Conservation (phyloP, 1,140 invertebrate species). For the Papilio polytes region DNA sequence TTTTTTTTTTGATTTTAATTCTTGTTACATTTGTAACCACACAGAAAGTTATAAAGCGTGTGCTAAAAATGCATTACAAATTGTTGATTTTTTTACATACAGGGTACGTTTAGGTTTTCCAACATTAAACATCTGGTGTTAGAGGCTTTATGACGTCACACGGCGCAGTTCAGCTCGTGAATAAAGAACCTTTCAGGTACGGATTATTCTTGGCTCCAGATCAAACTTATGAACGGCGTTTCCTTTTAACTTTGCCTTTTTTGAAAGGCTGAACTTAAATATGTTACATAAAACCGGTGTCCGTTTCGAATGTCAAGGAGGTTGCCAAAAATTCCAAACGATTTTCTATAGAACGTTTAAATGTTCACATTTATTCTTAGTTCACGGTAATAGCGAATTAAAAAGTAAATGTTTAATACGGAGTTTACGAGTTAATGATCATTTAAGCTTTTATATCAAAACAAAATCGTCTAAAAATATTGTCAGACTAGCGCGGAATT, state of each 20-base stretch:
- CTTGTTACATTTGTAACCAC: too few relatives aligned
- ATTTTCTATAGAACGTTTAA: constrained; percentile 32
- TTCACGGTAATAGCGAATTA: not conserved
- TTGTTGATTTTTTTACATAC: not conserved
- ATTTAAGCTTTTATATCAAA: too few relatives aligned
- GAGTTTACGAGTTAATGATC: too few relatives aligned
- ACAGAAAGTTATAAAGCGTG: not conserved
- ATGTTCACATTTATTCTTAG: constrained; percentile 2
- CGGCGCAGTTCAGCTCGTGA: constrained; percentile 63
- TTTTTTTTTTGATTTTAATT: constrained; percentile 32
- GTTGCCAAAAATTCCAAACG: constrained; percentile 13
- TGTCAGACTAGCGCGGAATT: too few relatives aligned
- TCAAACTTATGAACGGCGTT: constrained; percentile 71
- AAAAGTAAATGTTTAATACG: not conserved
- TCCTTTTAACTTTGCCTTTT: constrained; percentile 66
- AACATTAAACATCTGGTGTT: not conserved
- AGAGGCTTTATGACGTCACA: constrained; percentile 48
- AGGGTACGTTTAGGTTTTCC: not conserved
- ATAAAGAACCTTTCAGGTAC: constrained; percentile 72
- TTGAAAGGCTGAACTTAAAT: constrained; percentile 61
- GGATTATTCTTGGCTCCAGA: constrained; percentile 75
- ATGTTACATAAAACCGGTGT: constrained; percentile 58
- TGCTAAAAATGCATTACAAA: not conserved
- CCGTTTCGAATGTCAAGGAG: constrained; percentile 21
- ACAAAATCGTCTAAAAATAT: too few relatives aligned